phyloP scores from a whole-genome alignment of 1,140 invertebrate genomes.

The Glossosoma conforme region DNA sequence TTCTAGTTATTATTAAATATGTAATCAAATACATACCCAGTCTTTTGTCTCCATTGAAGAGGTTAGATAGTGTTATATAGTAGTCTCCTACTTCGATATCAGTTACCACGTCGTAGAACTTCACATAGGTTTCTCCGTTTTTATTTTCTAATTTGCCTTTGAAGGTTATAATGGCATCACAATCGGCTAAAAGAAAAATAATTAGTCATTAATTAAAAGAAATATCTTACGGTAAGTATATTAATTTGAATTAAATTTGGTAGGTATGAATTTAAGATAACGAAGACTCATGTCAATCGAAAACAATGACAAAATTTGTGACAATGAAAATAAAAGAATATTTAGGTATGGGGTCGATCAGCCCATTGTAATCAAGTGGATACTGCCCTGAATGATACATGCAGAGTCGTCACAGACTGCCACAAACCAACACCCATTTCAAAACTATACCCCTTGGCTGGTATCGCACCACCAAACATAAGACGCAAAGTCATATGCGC shows the following conservation, averaged over 20 bases:
- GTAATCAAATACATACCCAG: constrained; percentile 46
- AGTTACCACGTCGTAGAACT: constrained; percentile 48
- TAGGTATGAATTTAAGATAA: no score
- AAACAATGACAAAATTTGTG: not conserved
- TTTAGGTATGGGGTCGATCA: no score
- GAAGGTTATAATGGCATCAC: constrained; percentile 49
- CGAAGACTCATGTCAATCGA: no score
- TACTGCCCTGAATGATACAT: no score
- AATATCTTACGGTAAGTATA: not conserved
- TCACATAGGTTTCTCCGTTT: constrained; percentile 51
- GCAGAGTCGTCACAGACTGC: no score
- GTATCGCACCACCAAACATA: no score
- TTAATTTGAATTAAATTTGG: not conserved
- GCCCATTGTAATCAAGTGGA: no score
- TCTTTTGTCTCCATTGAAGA: constrained; percentile 53
- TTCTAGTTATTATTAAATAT: no score
- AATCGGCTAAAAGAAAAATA: constrained; percentile 46
- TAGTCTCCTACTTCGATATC: constrained; percentile 57
- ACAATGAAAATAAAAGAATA: not conserved
- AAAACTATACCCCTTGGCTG: no score
- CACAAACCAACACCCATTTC: no score
- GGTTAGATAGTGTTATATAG: constrained; percentile 51
- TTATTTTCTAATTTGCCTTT: constrained; percentile 41
- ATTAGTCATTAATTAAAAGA: not conserved
- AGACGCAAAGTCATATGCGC: no score